Percentiles rank a stretch among this genome's conserved stretches.
Conservation (phyloP, 2,888 invertebrate species). For the Minunthozetes semirufus region DNA sequence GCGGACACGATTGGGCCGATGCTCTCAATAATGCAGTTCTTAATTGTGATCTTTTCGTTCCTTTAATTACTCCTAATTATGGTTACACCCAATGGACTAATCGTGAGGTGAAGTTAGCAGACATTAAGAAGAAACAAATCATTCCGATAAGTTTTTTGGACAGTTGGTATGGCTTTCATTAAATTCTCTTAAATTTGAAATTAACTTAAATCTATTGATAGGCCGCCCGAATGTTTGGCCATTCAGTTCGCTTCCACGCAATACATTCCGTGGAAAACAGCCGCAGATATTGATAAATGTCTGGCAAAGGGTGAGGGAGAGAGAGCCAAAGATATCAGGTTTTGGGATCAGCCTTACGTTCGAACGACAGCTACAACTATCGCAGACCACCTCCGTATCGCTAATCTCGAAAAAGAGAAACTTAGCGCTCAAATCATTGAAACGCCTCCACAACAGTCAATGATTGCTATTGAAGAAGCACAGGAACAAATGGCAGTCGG, state of each 20-base stretch:
- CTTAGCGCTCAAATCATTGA: not conserved
- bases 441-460: not conserved
- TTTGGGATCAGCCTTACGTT: constrained; percentile 38
- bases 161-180: constrained; percentile 19
- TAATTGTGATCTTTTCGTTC: constrained; percentile 49
- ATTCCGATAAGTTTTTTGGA: constrained; percentile 48
- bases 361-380: constrained; percentile 37
- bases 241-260: constrained; percentile 51
- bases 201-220: no score
- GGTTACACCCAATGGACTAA: constrained; percentile 50
- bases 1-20: constrained; percentile 50
- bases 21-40: constrained; percentile 49
- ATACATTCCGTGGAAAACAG: constrained; percentile 45
- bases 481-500: not conserved
- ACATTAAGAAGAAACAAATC: constrained; percentile 48
- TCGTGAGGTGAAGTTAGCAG: constrained; percentile 50
- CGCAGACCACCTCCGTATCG: constrained; percentile 33
- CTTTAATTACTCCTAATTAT: constrained; percentile 48
- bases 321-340: constrained; percentile 35
- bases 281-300: constrained; percentile 39
- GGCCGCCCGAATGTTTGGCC: constrained; percentile 50
- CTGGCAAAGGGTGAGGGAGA: constrained; percentile 36
- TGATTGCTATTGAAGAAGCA: no score
- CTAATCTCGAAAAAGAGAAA: not conserved
- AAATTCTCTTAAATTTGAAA: not conserved